Evolutionary conservation across 2,113 vertebrate species (phyloP), one percentile per base, ranked within the genome.

Genomic region (Mirounga angustirostris): DNA sequence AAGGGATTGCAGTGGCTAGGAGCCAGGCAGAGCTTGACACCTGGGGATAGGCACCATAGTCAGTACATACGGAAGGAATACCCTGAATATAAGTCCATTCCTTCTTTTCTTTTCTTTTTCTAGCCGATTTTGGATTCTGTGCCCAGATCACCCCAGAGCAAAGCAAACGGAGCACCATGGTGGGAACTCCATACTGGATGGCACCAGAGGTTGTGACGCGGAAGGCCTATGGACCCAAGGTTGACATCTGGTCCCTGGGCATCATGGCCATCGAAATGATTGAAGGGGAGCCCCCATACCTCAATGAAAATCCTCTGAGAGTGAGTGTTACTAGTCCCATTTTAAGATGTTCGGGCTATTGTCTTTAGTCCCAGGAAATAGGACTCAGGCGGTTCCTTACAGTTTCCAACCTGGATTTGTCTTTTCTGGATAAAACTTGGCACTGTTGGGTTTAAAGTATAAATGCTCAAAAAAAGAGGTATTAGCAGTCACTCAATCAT

Each of bases 211-310:
- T 99, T 83, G 99, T 99, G 97, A 99, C 99, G 0, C 98, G 99
- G 24, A 99, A 99, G 97, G 99, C 99, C 0, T 99, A 99, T 0
- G 99, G 99, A 0, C 99, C 99, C 93, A 99, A 99, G 97, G 99
- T 99, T 98, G 99, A 99, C 97, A 99, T 99, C 98, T 99, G 99
- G 99, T 99, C 99, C 0, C 98, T 99, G 98, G 99, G 99, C 89
- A 99, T 99, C 98, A 99, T 99, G 99, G 99, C 99, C 90, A 99
- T 99, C 0, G 99, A 99, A 98, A 99, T 99, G 99, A 99, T 99
- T 0, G 99, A 99, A 98, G 99, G 99, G 80, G 99, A 99, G 83
- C 99, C 99, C 5, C 99, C 99, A 0, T 99, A 99, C 98, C 99
- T 99, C 98, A 99, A 99, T 2, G 99, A 99, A 96, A 99, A 99